Conservation (phyloP, 1,140 invertebrate species). For the Littorina saxatilis region DNA sequence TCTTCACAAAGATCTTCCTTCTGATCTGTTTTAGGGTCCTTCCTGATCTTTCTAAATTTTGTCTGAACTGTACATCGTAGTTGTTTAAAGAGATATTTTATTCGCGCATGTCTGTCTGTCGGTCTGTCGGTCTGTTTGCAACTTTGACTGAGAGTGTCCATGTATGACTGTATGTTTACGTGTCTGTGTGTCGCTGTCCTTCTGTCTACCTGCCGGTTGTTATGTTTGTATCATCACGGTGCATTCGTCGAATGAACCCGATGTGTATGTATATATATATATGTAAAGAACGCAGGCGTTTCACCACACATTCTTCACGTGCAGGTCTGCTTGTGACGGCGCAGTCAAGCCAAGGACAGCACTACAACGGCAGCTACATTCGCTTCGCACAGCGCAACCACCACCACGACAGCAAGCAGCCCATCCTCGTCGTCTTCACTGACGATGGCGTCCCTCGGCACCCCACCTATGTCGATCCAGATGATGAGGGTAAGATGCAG, state of each 20-base stretch:
- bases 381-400: conserved; percentile 74
- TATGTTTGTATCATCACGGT: too few relatives aligned
- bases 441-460: conserved; percentile 66
- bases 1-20: background rate
- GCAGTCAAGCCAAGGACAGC: conserved; percentile 54
- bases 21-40: too few relatives aligned
- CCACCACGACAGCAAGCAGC: conserved; percentile 75
- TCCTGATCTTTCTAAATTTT: background rate
- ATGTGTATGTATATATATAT: too few relatives aligned
- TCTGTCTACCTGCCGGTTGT: too few relatives aligned
- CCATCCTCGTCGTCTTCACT: conserved; percentile 75
- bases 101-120: background rate
- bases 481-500: conserved; percentile 42
- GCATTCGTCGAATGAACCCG: too few relatives aligned
- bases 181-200: too few relatives aligned
- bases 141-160: background rate
- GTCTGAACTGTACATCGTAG: background rate
- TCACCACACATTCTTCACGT: conserved; percentile 40
- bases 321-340: conserved; percentile 72
- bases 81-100: background rate
- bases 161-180: too few relatives aligned
- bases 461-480: conserved; percentile 62
- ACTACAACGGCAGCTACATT: conserved; percentile 63
- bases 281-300: too few relatives aligned
- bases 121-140: background rate